Evolutionary conservation across 2,888 invertebrate species (phyloP), one percentile per base, ranked within the genome.

Genomic region (Drosophila anomalata): DNA sequence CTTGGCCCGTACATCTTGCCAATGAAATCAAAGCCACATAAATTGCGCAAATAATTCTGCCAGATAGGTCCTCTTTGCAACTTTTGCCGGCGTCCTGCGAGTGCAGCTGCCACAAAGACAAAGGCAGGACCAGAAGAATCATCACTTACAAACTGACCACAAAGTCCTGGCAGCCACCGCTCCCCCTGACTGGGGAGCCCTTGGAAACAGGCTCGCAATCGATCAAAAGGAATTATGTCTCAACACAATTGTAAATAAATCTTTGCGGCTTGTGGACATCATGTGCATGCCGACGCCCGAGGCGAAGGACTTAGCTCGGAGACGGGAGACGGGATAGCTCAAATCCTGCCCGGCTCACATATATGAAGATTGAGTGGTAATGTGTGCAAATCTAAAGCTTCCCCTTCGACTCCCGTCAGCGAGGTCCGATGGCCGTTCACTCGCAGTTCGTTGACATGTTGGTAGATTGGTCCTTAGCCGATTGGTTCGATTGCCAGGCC

Each of bases 161-260:
- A 81, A 63, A 59, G 60, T 57, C 11, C n/a, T 42, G 17, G 9
- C 9, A 42, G 17, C 29, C 48, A n/a, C 11, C 14, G 24, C 47
- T 33, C 0, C 7, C 36, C 17, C 11, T 20, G 53, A 50, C 51
- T 50, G 7, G 20, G 12, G 22, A n/a, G 47, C 36, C 71, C 48
- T 42, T 33, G 58, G 42, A 22, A 17, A 29, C 36, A 26, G 20
- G 24, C 57, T 78, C 68, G 79, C 85, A 79, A 87, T 87, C 84
- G 85, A 84, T 84, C 84, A 84, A 79, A 74, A 72, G 84, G 84
- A 84, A 85, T 87, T 84, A 84, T 84, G 87, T 87, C 87, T 84
- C 87, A 87, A 87, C 87, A 84, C 84, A 84, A 87, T 84, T 84
- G 84, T 84, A 87, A 84, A 87, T 84, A 84, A 87, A 87, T 87